Percentiles rank a stretch among this genome's conserved stretches.
phyloP scores from a whole-genome alignment of 2,113 vertebrate genomes.

The Crotalus helleri region DNA sequence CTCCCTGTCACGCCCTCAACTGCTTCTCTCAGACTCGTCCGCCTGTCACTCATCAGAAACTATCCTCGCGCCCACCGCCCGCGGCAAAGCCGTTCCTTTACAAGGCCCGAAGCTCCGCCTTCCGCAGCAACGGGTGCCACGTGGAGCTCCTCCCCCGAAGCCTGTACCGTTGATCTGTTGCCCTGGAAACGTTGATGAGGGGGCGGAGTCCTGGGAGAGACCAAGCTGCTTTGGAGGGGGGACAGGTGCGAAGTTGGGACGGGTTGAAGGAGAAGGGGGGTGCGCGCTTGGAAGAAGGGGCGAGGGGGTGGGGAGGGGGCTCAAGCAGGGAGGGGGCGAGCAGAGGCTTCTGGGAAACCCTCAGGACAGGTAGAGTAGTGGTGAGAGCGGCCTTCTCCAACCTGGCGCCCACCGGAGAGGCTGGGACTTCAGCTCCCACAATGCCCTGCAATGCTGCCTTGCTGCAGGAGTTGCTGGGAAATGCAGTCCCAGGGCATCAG shows the following conservation, averaged over 20 bases:
- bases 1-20: neutral
- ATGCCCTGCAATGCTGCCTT: neutral
- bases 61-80: neutral
- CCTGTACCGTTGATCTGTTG: conserved; percentile 28
- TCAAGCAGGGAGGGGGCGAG: neutral
- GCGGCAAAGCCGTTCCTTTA: neutral
- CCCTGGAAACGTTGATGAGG: conserved; percentile 5
- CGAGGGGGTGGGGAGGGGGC: neutral
- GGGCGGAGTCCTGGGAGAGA: neutral
- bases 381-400: neutral
- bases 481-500: neutral
- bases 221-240: neutral
- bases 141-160: neutral
- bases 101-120: neutral
- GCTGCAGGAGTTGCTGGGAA: neutral
- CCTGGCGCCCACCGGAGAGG: neutral
- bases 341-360: neutral
- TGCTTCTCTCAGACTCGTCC: neutral
- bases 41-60: neutral
- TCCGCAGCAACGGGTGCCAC: neutral
- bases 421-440: neutral
- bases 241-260: conserved; percentile 7
- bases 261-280: neutral
- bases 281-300: neutral
- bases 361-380: neutral